phyloP scores from a whole-genome alignment of 92 coral and sea anemone genomes.

The Paramuricea clavata region DNA sequence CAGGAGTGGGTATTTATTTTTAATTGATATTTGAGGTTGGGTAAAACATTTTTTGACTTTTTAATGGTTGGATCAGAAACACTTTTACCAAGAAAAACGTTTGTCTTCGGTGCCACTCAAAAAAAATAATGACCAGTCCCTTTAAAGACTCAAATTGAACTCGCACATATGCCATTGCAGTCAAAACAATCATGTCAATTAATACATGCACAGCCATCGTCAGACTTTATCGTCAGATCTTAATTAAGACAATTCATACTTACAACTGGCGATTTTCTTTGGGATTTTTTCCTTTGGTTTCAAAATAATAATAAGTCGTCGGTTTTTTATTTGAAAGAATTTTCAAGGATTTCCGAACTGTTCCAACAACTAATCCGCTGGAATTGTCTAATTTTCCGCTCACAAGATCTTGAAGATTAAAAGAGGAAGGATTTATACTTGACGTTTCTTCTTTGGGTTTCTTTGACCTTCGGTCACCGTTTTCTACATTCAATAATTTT shows the following conservation, averaged over 20 bases:
- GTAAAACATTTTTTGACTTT: too few relatives aligned
- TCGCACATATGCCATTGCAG: too few relatives aligned
- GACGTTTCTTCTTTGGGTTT: background rate
- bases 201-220: too few relatives aligned
- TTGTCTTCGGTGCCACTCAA: too few relatives aligned
- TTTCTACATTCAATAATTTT: conserved; percentile 1
- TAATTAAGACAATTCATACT: background rate
- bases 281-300: conserved; percentile 8
- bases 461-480: conserved; percentile 25
- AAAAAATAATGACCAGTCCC: too few relatives aligned
- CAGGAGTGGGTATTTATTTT: too few relatives aligned
- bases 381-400: conserved; percentile 30
- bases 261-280: conserved; percentile 49
- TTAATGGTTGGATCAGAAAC: too few relatives aligned
- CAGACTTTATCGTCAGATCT: too few relatives aligned
- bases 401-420: conserved; percentile 21
- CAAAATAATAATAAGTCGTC: conserved; percentile 27
- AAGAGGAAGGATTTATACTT: conserved; percentile 20
- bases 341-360: conserved; percentile 38
- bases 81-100: too few relatives aligned
- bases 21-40: too few relatives aligned
- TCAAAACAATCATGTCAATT: background rate
- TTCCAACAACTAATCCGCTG: conserved; percentile 21
- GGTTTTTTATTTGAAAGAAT: conserved; percentile 39
- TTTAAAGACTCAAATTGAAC: too few relatives aligned